These are phyloP conservation scores for Climacteris rufus DNA, from an alignment of 2,113 vertebrate species.

Conservation along the genomic window DNA sequence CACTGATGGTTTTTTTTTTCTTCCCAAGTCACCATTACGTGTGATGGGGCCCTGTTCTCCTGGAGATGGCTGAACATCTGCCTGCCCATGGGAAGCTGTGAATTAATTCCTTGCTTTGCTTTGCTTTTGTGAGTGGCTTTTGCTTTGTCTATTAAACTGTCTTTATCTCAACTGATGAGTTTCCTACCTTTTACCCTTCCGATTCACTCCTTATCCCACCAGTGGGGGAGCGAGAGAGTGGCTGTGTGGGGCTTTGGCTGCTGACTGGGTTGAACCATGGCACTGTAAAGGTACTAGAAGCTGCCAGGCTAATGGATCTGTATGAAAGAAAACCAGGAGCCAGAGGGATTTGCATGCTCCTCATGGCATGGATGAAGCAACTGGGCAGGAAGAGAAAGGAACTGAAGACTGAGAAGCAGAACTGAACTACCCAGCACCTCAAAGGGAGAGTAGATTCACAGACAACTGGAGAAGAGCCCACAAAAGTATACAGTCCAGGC, in stretches of 20 bases:
- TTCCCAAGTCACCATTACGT: fast-evolving
- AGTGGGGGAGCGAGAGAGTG: background rate
- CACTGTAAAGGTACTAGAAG: background rate
- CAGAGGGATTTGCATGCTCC: background rate
- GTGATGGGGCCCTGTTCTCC: background rate
- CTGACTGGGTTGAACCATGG: background rate
- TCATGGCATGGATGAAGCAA: background rate
- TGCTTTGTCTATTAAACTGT: background rate
- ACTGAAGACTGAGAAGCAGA: background rate
- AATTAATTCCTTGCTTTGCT: background rate
- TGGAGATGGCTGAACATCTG: background rate
- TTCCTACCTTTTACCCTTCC: background rate
- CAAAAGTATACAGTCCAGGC: background rate
- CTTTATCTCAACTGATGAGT: fast-evolving
- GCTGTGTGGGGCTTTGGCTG: background rate
- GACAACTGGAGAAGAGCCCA: background rate
- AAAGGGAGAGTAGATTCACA: background rate
- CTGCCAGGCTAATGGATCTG: background rate
- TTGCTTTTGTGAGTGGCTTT: background rate
- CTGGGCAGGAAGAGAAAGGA: background rate
- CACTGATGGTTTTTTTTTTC: fast-evolving
- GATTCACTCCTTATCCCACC: background rate
- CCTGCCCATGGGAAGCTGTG: background rate
- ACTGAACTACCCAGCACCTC: background rate
- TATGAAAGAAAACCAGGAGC: background rate